Conservation (phyloP, 2,113 vertebrate species). For the Eira barbara region DNA sequence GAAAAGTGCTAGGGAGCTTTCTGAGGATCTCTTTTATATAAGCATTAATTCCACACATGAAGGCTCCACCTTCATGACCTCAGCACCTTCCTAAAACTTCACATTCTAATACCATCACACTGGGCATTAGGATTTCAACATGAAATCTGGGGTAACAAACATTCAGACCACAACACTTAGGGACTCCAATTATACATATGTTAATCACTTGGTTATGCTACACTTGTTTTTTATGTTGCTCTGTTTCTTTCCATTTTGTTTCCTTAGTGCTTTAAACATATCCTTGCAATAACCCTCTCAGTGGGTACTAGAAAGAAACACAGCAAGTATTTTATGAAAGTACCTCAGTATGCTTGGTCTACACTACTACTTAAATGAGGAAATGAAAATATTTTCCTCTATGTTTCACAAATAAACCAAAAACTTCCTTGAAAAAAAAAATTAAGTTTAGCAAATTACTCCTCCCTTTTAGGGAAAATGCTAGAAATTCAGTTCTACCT, state of each 20-base stretch:
- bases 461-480: not conserved
- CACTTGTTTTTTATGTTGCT: not conserved
- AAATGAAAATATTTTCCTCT: not conserved
- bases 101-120: not conserved
- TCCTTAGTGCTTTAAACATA: not conserved
- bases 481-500: not conserved
- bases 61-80: not conserved
- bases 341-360: not conserved
- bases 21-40: not conserved
- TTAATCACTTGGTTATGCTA: not conserved
- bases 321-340: not conserved
- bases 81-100: not conserved
- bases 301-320: not conserved
- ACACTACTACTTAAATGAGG: not conserved
- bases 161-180: not conserved
- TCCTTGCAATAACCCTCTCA: not conserved
- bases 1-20: not conserved
- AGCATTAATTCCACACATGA: not conserved
- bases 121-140: not conserved
- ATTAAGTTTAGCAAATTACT: not conserved
- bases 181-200: not conserved
- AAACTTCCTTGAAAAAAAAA: not conserved
- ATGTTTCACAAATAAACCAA: not conserved
- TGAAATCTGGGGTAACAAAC: not conserved
- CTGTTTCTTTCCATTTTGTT: not conserved